phyloP scores from a whole-genome alignment of 2,797 vertebrate genomes.

The Artibeus jamaicensis region DNA sequence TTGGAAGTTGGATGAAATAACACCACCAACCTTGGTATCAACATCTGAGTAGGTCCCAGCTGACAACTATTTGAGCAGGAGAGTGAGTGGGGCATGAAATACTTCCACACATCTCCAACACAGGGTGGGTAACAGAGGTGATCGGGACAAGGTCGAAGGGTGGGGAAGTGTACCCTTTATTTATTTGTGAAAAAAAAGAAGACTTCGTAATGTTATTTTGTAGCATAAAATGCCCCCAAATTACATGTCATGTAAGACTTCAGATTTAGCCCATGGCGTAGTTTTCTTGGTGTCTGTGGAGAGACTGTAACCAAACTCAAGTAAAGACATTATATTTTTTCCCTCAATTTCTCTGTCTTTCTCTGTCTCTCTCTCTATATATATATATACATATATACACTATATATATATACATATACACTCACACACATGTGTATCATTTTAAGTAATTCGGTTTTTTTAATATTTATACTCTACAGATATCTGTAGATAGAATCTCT shows the following conservation, averaged over 20 bases:
- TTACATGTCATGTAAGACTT: not conserved
- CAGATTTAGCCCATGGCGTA: not conserved
- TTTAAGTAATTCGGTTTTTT: not conserved
- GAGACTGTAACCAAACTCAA: not conserved
- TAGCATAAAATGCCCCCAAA: not conserved
- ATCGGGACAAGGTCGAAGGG: not conserved
- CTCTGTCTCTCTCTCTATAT: too few relatives aligned
- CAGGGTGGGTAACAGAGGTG: not conserved
- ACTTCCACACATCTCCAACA: not conserved
- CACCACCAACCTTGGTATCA: not conserved
- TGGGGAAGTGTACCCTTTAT: not conserved
- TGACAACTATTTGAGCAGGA: not conserved
- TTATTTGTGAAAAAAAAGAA: constrained; percentile 1
- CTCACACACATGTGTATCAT: not conserved
- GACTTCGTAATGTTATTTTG: not conserved
- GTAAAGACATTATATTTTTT: not conserved
- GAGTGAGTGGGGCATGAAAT: not conserved
- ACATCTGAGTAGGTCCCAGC: not conserved
- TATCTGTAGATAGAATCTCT: not conserved
- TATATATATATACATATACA: too few relatives aligned
- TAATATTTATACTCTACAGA: not conserved
- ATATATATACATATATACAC: too few relatives aligned
- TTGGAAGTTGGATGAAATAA: not conserved
- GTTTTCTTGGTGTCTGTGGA: not conserved
- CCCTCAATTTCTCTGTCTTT: not conserved